Conservation (phyloP, 2,888 invertebrate species). For the Epinotia ramella region DNA sequence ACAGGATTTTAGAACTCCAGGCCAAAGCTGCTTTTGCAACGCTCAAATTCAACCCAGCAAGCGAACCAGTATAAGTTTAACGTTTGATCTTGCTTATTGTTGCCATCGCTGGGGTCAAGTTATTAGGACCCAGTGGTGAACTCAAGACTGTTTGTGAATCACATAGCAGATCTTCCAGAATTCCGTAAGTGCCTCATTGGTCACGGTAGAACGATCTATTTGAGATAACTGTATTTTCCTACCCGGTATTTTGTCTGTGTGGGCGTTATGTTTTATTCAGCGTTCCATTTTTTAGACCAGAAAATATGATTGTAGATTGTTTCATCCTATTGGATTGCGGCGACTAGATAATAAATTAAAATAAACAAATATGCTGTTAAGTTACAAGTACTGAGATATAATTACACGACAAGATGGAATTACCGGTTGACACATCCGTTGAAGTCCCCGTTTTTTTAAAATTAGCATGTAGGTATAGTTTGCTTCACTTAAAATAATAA, state of each 20-base stretch:
- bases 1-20: constrained; percentile 39
- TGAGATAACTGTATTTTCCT: constrained; percentile 35
- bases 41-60: neutral
- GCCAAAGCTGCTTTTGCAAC: constrained; percentile 8
- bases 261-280: constrained; percentile 25
- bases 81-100: neutral
- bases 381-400: neutral
- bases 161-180: constrained; percentile 26
- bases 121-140: neutral
- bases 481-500: no score
- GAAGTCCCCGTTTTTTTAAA: no score
- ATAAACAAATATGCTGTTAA: neutral
- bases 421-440: neutral
- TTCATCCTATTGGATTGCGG: constrained; percentile 2
- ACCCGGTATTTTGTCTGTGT: constrained; percentile 27
- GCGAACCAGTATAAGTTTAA: neutral
- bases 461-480: no score
- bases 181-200: constrained; percentile 43
- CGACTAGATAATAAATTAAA: no score
- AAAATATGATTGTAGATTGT: constrained; percentile 3
- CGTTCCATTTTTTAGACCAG: constrained; percentile 5
- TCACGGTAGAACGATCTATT: constrained; percentile 38
- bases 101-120: neutral
- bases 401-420: neutral
- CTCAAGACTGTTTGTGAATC: neutral